Evolutionary conservation across 1,140 invertebrate genomes (phyloP), one percentile per base, ranked within the genome.

Genomic region (Calosoma granatense): DNA sequence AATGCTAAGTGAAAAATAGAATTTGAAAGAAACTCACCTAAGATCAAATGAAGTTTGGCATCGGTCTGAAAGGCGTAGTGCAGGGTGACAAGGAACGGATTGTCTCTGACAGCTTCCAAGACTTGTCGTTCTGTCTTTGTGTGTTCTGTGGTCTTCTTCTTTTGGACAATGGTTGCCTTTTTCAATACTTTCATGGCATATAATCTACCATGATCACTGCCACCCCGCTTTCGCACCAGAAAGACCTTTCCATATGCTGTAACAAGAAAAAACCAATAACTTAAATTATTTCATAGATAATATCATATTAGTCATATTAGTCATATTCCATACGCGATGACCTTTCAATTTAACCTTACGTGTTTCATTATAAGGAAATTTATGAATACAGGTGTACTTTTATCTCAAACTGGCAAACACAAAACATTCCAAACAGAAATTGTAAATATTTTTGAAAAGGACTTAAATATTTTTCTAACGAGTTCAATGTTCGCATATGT

Each of bases 101-200:
- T 87, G 62, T 89, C 85, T 56, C 90, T 77, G 17, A 96, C 88
- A 39, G 90, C 87, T 73, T 94, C 92, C 55, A 96, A 73, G 20
- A 95, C 91, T 76, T 87, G 82, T 73, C 92, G 75, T 71, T 96
- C 92, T 1, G 91, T 94, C 75, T 88, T 85, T 6, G 92, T 94
- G 72, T 96, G 93, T 68, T 96, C 93, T 0, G 92, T 88, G 20
- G 91, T 95, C 73, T 96, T 95, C 65, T 90, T 86, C 74, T 94
- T 95, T 68, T 90, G 87, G 1, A 93, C 86, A 58, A 95, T 92
- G 1, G 87, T 86, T 1, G 88, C 87, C 70, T 94, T 94, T 68
- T 91, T 92, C 60, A 96, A 74, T 36, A 96, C 90, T 72, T 96
- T 96, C 92, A 96, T 95, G 9, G 93, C 93, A 74, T 95, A 96